These are phyloP conservation scores for Lagopus muta DNA, from an alignment of 2,113 vertebrate genomes.

Conservation along the genomic window DNA sequence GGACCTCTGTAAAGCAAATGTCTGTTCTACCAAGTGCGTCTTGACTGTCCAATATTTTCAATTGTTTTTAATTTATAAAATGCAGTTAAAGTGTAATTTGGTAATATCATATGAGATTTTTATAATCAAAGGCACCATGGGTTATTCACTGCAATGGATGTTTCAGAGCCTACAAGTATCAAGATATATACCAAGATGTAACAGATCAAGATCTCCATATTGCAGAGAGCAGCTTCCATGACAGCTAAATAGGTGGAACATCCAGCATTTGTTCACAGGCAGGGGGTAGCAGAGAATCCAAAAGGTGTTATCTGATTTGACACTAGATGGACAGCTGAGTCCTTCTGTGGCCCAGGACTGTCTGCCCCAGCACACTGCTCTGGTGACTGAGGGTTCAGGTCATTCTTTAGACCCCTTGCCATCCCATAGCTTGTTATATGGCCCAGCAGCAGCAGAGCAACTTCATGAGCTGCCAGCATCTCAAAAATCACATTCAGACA, in stretches of 20 bases:
- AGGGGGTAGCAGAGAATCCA: neutral
- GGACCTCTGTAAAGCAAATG: neutral
- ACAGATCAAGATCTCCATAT: neutral
- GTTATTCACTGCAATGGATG: neutral
- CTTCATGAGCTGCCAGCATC: neutral
- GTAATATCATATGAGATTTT: neutral
- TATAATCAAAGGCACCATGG: neutral
- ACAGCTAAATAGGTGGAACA: neutral
- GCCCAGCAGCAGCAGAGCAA: neutral
- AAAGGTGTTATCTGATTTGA: neutral
- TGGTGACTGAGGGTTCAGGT: neutral
- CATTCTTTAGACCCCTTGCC: neutral
- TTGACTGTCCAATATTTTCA: neutral
- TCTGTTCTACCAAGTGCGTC: neutral
- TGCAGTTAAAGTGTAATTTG: neutral
- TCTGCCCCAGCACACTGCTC: neutral
- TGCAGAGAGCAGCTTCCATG: neutral
- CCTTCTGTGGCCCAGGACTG: neutral
- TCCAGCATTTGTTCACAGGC: neutral
- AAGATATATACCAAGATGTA: neutral
- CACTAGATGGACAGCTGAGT: neutral
- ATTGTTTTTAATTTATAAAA: neutral
- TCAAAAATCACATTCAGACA: neutral
- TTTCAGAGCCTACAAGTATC: neutral
- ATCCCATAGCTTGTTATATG: neutral